These are phyloP conservation scores for Noctua fimbriata DNA, from an alignment of 2,888 invertebrate species.

Conservation along the genomic window DNA sequence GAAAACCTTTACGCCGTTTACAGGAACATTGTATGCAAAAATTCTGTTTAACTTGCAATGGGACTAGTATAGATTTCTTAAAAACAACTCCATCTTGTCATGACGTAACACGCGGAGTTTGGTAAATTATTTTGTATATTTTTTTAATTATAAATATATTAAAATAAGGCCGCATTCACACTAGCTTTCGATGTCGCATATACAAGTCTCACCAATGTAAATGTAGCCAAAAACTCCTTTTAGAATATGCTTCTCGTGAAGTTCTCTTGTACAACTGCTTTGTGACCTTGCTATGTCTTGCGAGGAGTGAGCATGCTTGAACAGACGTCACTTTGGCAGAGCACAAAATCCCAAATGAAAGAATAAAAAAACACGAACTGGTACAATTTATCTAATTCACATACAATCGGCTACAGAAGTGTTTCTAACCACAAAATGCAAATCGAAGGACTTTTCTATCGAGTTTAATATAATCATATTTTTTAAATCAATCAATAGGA, in stretches of 20 bases:
- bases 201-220: slow-evolving; percentile 85
- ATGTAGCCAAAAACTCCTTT: slow-evolving; percentile 84
- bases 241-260: slow-evolving; percentile 79
- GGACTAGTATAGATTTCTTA: slow-evolving; percentile 87
- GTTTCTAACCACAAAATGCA: slow-evolving; percentile 17
- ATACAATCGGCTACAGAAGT: slow-evolving; percentile 25
- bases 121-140: slow-evolving; percentile 76
- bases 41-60: slow-evolving; percentile 88
- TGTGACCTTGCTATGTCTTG: slow-evolving; percentile 77
- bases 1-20: slow-evolving; percentile 87
- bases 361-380: slow-evolving; percentile 1
- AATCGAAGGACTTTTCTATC: slow-evolving; percentile 17
- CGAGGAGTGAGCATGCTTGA: slow-evolving; percentile 22
- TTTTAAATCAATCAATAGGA: not conserved
- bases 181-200: slow-evolving; percentile 85
- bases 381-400: slow-evolving; percentile 27
- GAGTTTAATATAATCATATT: not conserved
- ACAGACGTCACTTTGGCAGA: slow-evolving; percentile 1
- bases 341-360: slow-evolving; percentile 12
- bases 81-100: slow-evolving; percentile 76
- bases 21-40: slow-evolving; percentile 89
- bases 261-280: slow-evolving; percentile 69
- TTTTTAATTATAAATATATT: slow-evolving; percentile 76
- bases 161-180: slow-evolving; percentile 87
- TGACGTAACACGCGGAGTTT: slow-evolving; percentile 79